Evolutionary conservation across 2,797 vertebrate genomes (phyloP), one percentile per base, ranked within the genome.

Genomic region (Allenopithecus nigroviridis): DNA sequence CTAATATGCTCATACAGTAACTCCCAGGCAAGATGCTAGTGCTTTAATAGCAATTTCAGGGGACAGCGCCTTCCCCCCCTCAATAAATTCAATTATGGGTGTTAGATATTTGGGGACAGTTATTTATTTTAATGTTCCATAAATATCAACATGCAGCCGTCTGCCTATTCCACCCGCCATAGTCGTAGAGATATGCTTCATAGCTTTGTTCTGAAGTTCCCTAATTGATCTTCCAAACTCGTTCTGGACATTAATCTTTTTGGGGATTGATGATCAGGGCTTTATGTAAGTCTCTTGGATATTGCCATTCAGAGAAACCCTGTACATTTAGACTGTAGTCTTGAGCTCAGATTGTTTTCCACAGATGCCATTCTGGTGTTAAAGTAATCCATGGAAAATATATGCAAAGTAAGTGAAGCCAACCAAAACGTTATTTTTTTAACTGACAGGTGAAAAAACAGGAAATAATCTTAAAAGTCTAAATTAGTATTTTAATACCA

Each of bases 401-500:
- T 0, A 30, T 26, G 14, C 28, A 80, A 78, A 36, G 21, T 6
- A 46, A 94, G 14, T 59, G n/a, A 95, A 86, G 53, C 33, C 39
- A 83, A 61, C 2, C 17, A 84, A 90, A 72, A 68, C 48, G 9
- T 30, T 78, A 39, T 84, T 80, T 86, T 74, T 93, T 76, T 93
- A 92, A 43, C 9, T 8, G 8, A 86, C 70, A 84, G 50, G 43
- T 94, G 30, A 41, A 93, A 93, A 84, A 84, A 39, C 30, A 91
- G 43, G 88, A 90, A 94, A 84, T 50, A 5, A 64, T 78, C 28
- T 61, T 83, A 48, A 46, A 85, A 81, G n/a, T 88, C 64, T 92
- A 84, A 94, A 95, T 75, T 92, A 91, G 17, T 61, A 55, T 94
- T 95, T 96, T 80, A 95, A 91, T 90, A 39, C 30, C 8, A 57